Evolutionary conservation across 2,797 vertebrate species (phyloP), one percentile per base, ranked within the genome.

Genomic region (Bovichtus diacanthus): DNA sequence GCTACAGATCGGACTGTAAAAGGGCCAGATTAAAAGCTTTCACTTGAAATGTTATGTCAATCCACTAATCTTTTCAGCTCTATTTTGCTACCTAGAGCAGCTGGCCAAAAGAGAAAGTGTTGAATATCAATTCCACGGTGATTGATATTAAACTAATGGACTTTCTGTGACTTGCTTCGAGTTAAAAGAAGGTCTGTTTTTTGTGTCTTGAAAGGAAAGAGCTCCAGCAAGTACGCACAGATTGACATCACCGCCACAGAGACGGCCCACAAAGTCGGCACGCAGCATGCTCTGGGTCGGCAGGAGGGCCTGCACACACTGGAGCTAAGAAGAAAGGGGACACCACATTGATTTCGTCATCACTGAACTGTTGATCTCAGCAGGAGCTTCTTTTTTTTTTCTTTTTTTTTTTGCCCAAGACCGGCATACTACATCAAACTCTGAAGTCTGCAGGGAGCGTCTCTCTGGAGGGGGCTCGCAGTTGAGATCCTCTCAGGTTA

Each of bases 181-280:
- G 25, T 36, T 43, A 21, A 55, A 49, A 44, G 13, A 18, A 10
- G 3, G 2, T 51, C 2, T 77, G 9, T 74, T 62, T 27, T 55
- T 70, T 78, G 55, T 85, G 36, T 85, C 41, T 87, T 0, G 67
- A 18, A 90, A 98, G 98, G 96, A 11, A 92, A 93, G 3, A 88
- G 94, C 9, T 87, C 95, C 34, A 96, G 96, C 19, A 94, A 93
- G 15, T 99, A 99, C 0, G 96, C 96, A 1, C 98, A 97, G 88
- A 98, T 98, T 0, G 96, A 99, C 93, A 96, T 98, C 51, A 70
- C 90, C 0, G 97, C 97, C 21, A 99, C 96, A 0, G 97, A 97
- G 90, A 96, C 94, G 0, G 98, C 97, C 0, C 97, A 97, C 85
- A 95, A 95, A 69, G 97, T 96, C 1, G 97, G 97, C 1, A 93